These are phyloP conservation scores for Trachelus iudaicus DNA, from an alignment of 2,888 invertebrate species.

Conservation along the genomic window DNA sequence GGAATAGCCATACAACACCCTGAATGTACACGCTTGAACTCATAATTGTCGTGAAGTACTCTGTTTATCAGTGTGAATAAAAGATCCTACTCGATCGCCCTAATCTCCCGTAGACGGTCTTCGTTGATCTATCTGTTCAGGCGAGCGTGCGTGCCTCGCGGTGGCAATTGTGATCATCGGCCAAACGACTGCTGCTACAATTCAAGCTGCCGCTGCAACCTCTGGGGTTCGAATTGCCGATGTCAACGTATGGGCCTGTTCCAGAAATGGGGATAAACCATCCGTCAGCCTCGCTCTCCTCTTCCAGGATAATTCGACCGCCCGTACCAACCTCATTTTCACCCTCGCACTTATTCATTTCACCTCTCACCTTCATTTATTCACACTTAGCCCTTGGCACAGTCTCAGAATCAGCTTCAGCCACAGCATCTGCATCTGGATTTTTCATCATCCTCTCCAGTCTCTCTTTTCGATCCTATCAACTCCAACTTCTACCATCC, in stretches of 20 bases:
- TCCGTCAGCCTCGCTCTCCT: neutral
- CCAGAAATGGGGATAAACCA: slow-evolving; percentile 83
- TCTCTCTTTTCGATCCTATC: neutral
- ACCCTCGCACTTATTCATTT: slow-evolving; percentile 39
- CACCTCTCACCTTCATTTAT: slow-evolving; percentile 57
- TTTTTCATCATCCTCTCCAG: neutral
- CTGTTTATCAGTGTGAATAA: neutral
- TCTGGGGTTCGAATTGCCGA: slow-evolving; percentile 90
- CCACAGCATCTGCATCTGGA: neutral
- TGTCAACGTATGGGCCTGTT: slow-evolving; percentile 90
- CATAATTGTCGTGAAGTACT: neutral
- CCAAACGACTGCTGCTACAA: slow-evolving; percentile 88
- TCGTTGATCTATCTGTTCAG: slow-evolving; percentile 87
- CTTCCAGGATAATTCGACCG: neutral
- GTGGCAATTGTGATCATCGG: slow-evolving; percentile 86
- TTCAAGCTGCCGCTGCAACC: slow-evolving; percentile 87
- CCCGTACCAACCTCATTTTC: neutral
- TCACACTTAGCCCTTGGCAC: neutral
- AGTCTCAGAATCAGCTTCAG: neutral
- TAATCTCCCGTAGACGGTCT: slow-evolving; percentile 76
- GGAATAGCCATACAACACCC: too few species aligned
- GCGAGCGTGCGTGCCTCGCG: slow-evolving; percentile 83
- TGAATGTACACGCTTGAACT: neutral
- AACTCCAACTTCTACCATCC: neutral
- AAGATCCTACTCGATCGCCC: slow-evolving; percentile 48